Evolutionary conservation across 2,888 invertebrate species (phyloP), one percentile per base, ranked within the genome.

Genomic region (Mythimna loreyi): DNA sequence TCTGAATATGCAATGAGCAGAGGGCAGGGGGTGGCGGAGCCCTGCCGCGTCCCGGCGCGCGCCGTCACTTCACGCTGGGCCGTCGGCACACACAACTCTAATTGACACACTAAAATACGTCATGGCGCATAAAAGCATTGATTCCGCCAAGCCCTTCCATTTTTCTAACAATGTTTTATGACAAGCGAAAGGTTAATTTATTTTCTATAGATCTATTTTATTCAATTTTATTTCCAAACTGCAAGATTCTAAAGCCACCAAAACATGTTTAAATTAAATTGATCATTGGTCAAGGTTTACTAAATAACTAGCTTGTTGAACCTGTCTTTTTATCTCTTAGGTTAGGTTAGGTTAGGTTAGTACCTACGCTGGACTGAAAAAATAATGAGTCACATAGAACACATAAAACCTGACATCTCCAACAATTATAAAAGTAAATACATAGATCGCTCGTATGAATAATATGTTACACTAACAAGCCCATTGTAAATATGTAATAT

Each of bases 21-120:
- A 75, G 81, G 78, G 81, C 88, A 85, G 86, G 84, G 85, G 82
- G 84, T 73, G 80, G 83, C 75, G 82, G 78, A 75, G 76, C 79
- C 83, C 82, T 65, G 74, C 80, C 67, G 82, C 47, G 82, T 80
- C 79, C 88, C 87, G 86, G 81, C 89, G 91, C 78, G 90, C 80
- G 81, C 81, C 90, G 90, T 82, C 88, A 87, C 85, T 89, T 89
- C 95, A 91, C 86, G 94, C 95, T 94, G 95, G 57, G 95, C 78
- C 89, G 90, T 91, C 91, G 89, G 91, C 88, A 94, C 91, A 94
- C 94, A 94, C 89, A 92, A 91, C 93, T 94, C 94, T 95, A 95
- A 96, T 95, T 95, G 95, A 94, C 93, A 95, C 94, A 94, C 94
- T 94, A 93, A 93, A 93, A 92, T 92, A 91, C 91, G 90, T 92